phyloP scores from a whole-genome alignment of 2,113 vertebrate species.

The Lycocorax pyrrhopterus region DNA sequence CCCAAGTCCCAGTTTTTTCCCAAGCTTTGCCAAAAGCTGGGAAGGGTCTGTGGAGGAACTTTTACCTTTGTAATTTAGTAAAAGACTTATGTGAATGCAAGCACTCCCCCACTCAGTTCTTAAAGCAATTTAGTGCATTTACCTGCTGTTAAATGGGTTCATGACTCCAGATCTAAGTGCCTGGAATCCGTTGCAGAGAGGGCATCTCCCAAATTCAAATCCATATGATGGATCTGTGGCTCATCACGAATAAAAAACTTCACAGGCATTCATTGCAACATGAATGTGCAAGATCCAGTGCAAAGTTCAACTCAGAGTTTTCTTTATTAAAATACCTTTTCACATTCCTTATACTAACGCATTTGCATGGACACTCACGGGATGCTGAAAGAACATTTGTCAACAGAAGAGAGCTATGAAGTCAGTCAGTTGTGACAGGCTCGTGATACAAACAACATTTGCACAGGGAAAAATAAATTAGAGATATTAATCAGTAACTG shows the following conservation, averaged over 20 bases:
- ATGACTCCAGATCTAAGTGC: not conserved
- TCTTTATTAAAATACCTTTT: conserved; percentile 70
- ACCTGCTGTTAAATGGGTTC: not conserved
- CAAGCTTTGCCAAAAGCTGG: not conserved
- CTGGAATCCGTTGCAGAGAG: not conserved
- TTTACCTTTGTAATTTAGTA: not conserved
- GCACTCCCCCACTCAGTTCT: not conserved
- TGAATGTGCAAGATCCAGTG: conserved; percentile 13
- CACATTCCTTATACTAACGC: conserved; percentile 10
- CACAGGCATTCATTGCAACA: not conserved
- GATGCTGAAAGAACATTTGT: not conserved
- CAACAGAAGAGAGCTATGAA: not conserved
- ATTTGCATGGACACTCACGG: not conserved
- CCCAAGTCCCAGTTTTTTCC: not conserved
- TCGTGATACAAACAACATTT: conserved; percentile 32
- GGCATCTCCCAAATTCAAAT: not conserved
- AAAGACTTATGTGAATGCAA: not conserved
- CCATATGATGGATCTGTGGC: not conserved
- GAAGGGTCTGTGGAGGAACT: not conserved
- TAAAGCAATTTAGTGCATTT: not conserved
- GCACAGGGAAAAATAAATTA: conserved; percentile 72
- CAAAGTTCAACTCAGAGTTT: conserved; percentile 64
- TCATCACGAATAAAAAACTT: not conserved
- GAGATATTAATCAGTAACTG: conserved; percentile 47
- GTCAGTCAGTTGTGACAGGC: not conserved